These are phyloP conservation scores for Aurelia aurita DNA, from an alignment of 30 jellyfish, hydroid and myxozoan species.

Conservation along the genomic window DNA sequence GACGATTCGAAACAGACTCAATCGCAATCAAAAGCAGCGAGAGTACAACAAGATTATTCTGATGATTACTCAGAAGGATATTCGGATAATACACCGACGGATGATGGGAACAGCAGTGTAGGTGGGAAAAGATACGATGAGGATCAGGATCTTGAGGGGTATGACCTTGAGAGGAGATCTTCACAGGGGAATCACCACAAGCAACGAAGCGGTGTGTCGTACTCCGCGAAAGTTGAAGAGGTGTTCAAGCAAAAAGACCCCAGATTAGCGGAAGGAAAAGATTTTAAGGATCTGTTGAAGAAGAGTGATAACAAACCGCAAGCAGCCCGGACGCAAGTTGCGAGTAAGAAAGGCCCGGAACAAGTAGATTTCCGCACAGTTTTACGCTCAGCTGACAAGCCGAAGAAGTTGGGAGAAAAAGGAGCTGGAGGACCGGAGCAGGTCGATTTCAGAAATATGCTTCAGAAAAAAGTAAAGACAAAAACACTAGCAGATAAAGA, in stretches of 20 bases:
- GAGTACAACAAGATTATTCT: conserved; percentile 20
- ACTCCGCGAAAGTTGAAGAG: conserved; percentile 68
- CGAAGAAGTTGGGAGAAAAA: conserved; percentile 35
- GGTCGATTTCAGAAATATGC: conserved; percentile 87
- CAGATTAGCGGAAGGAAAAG: conserved; percentile 84
- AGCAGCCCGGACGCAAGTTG: conserved; percentile 14
- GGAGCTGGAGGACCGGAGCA: conserved; percentile 80
- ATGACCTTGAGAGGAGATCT: conserved; percentile 43
- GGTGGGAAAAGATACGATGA: conserved; percentile 61
- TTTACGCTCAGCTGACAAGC: conserved; percentile 66
- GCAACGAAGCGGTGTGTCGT: conserved; percentile 20
- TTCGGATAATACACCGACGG: conserved; percentile 70
- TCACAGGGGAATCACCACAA: neutral
- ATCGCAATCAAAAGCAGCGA: neutral
- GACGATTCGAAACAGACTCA: conserved; percentile 6
- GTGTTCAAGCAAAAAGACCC: conserved; percentile 90
- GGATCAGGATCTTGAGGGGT: conserved; percentile 58
- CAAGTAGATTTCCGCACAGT: conserved; percentile 95
- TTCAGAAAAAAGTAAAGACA: conserved; percentile 78
- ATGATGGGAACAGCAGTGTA: conserved; percentile 62
- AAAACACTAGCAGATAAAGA: conserved; percentile 79
- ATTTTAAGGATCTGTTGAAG: conserved; percentile 82
- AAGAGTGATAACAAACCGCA: conserved; percentile 51
- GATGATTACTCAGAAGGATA: conserved; percentile 65
- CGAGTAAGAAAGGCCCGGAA: conserved; percentile 77